Evolutionary conservation across 1,140 invertebrate species (phyloP).

Genomic region (Scaptomyza graminum): DNA sequence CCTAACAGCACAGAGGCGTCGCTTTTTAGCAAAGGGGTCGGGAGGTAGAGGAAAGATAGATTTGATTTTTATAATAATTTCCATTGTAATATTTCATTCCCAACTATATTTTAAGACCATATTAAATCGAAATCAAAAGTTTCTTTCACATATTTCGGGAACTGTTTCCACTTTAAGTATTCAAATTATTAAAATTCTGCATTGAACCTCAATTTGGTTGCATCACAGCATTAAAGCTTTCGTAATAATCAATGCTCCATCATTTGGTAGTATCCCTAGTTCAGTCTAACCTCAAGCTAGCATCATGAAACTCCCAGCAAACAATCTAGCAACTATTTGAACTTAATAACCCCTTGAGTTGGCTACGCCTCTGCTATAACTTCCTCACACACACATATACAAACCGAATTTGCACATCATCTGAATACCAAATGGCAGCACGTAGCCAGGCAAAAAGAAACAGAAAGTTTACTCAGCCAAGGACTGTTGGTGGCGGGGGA

Average conservation of each 20-base stretch:
- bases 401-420: conserved; percentile 83
- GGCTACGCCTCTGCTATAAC: conserved; percentile 41
- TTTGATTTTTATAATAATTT: no score
- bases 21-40: not conserved
- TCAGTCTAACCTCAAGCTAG: not conserved
- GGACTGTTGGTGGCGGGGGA: conserved; percentile 25
- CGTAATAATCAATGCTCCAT: no score
- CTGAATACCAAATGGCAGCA: conserved; percentile 83
- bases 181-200: no score
- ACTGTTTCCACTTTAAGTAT: no score
- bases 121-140: no score
- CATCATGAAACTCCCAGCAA: not conserved
- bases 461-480: conserved; percentile 30
- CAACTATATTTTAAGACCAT: no score
- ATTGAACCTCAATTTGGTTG: no score
- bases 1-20: conserved; percentile 56
- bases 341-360: not conserved
- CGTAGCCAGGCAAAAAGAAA: conserved; percentile 62
- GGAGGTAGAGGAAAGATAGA: no score
- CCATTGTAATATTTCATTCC: no score
- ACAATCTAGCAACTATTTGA: not conserved
- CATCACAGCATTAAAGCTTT: not conserved
- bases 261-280: not conserved
- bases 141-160: no score
- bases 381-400: conserved; percentile 69